Conservation (phyloP, 2,888 invertebrate species). For the Lydus trimaculatus region DNA sequence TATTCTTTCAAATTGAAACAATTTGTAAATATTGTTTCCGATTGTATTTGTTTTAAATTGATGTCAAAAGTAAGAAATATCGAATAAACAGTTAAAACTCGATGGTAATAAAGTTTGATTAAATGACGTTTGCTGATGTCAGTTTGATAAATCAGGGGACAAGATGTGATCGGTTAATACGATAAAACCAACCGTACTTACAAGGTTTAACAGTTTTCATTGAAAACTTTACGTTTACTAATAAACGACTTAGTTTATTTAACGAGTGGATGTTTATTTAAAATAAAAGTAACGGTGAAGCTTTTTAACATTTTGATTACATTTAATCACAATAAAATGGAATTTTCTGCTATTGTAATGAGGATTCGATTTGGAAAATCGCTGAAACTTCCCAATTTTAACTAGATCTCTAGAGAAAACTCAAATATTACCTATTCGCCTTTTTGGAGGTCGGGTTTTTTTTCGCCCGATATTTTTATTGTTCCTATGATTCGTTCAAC, state of each 20-base stretch:
- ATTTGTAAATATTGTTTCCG: background rate
- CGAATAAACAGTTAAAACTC: background rate
- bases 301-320: background rate
- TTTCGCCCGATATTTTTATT: background rate
- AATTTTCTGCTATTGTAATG: background rate
- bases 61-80: background rate
- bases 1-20: background rate
- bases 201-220: background rate
- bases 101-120: constrained; percentile 10
- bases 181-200: background rate
- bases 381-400: background rate
- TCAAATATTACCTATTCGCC: too few species aligned
- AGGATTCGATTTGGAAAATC: background rate
- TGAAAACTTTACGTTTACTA: background rate
- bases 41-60: background rate
- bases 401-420: background rate
- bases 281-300: background rate
- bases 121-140: constrained; percentile 2
- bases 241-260: background rate
- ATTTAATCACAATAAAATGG: background rate
- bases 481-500: background rate
- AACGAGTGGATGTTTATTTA: background rate
- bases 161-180: constrained; percentile 1
- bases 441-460: too few species aligned
- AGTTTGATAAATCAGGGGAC: background rate